Evolutionary conservation across 2,888 invertebrate species (phyloP).

Genomic region (Sinotaia quadrata): DNA sequence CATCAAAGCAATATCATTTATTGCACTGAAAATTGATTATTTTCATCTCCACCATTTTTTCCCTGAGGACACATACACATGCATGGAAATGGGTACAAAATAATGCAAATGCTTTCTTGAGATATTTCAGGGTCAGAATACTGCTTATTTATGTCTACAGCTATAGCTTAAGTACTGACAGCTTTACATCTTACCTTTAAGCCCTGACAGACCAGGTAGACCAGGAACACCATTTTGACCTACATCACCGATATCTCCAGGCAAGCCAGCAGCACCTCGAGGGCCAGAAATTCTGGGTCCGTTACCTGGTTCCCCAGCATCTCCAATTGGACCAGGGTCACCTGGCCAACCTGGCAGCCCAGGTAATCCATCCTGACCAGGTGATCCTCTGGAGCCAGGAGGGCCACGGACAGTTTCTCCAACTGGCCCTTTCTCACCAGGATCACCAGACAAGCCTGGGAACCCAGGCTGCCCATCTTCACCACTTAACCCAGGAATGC

Average conservation of each 20-base stretch:
- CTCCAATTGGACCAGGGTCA: constrained; percentile 42
- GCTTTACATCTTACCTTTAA: constrained; percentile 29
- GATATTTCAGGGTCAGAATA: no score
- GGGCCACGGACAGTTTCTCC: constrained; percentile 67
- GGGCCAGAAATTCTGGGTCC: constrained; percentile 33
- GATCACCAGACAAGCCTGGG: constrained; percentile 28
- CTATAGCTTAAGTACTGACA: not conserved
- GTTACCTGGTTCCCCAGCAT: constrained; percentile 46
- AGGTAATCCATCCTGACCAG: constrained; percentile 43
- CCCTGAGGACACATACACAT: no score
- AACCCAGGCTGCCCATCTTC: constrained; percentile 16
- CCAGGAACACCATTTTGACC: constrained; percentile 24
- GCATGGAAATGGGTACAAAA: no score
- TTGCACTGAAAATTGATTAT: no score
- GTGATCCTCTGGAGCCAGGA: constrained; percentile 43
- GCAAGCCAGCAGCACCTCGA: constrained; percentile 5
- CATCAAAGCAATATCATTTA: no score
- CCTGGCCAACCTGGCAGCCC: constrained; percentile 38
- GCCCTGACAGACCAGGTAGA: constrained; percentile 28
- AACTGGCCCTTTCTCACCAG: constrained; percentile 67
- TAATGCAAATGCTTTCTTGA: no score
- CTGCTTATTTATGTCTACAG: no score
- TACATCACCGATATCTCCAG: constrained; percentile 16
- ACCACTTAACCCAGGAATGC: constrained; percentile 47
- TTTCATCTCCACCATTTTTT: no score